Evolutionary conservation across 2,113 vertebrate species (phyloP), one percentile per base, ranked within the genome.

Genomic region (Pica pica): DNA sequence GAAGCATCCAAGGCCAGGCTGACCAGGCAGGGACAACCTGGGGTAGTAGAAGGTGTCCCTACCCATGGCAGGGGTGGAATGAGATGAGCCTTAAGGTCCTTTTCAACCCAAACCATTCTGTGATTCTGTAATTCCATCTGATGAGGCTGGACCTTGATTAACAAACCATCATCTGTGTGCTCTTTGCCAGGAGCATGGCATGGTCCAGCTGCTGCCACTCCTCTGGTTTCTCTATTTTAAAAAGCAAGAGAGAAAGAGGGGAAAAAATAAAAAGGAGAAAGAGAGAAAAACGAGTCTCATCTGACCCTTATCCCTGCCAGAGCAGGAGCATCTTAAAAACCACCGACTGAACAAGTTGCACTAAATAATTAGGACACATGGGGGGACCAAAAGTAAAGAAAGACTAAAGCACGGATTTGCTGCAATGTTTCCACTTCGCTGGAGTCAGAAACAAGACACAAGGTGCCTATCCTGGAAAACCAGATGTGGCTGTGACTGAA

Each of bases 301-400:
- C 46, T 7, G 2, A 57, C 42, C 50, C 35, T 57, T 53, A 39
- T 31, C 75, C 55, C 71, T 74, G 50, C 17, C 50, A 59, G 44
- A 49, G 31, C 47, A 27, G 1, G 2, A 83, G 42, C 56, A 46
- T 64, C 84, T 76, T 89, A 74, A 78, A 75, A 89, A 78, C 31
- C 78, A 63, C 21, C 4, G 47, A 39, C 56, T 77, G 87, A 95
- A 69, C 1, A 6, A 69, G 84, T 59, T 96, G 93, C 92, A 81
- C 88, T 94, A 94, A 95, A 90, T 93, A 96, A 96, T 94, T 65
- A 95, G 93, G 90, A 92, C 84, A 80, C 87, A 83, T 44, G 85
- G 82, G 67, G 92, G 93, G 93, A 94, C 81, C 94, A 88, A 95
- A 88, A 91, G 70, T 90, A 90, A 96, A 87, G 95, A 61, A 87